phyloP scores from a whole-genome alignment of 2,113 vertebrate genomes.

The Apeltes quadracus region DNA sequence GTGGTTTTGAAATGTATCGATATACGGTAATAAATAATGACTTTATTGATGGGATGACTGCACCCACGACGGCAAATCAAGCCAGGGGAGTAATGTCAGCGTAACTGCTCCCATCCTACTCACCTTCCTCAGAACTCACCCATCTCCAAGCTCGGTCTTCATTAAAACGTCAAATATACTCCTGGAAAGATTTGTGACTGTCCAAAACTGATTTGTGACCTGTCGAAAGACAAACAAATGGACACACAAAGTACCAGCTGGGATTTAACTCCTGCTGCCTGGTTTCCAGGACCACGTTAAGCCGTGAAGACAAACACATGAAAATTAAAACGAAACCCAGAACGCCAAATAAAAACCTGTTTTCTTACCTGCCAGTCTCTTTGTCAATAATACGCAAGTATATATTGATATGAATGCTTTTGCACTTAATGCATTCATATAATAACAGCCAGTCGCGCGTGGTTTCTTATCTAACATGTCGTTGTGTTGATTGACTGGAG shows the following conservation, averaged over 20 bases:
- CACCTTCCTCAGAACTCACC: background rate
- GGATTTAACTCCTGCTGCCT: background rate
- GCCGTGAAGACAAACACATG: background rate
- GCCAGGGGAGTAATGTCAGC: background rate
- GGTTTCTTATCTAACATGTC: slow-evolving; percentile 31
- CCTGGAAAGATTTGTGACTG: background rate
- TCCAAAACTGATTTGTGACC: too few species aligned
- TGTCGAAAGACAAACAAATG: background rate
- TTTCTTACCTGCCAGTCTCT: background rate
- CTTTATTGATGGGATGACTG: background rate
- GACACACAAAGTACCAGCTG: background rate
- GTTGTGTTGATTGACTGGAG: slow-evolving; percentile 17
- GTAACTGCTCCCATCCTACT: background rate
- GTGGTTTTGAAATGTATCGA: background rate
- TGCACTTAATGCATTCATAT: background rate
- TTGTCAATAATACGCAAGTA: background rate
- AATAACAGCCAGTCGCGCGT: slow-evolving; percentile 11
- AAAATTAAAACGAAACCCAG: background rate
- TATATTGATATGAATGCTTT: background rate
- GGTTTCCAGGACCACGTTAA: too few species aligned
- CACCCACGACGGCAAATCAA: background rate
- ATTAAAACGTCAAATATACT: background rate
- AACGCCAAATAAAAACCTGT: background rate
- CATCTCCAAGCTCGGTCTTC: background rate
- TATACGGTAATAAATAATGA: background rate